Evolutionary conservation across 2,888 invertebrate genomes (phyloP), one percentile per base, ranked within the genome.

Genomic region (Hedya salicella): DNA sequence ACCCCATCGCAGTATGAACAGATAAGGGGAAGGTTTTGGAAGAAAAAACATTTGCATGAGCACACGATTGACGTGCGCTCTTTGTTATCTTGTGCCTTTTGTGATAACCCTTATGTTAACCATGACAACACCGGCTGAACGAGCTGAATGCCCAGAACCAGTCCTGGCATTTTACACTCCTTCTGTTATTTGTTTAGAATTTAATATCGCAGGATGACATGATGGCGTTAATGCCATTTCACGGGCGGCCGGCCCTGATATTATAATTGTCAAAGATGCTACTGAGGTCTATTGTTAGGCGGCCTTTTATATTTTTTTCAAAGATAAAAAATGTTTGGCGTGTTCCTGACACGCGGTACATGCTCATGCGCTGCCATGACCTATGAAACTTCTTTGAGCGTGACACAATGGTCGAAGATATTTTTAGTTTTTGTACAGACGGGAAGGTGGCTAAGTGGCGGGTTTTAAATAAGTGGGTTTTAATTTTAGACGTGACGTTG

Each of bases 211-310:
- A 72, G 68, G 73, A 73, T 70, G 70, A 49, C 48, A 64, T 40
- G 40, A 40, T 70, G 73, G 74, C 77, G 78, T 79, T 86, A 86
- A 87, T 82, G 79, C 70, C 80, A 72, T 82, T 82, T 68, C 62
- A 69, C 70, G 72, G 74, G 69, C 74, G 73, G 72, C 70, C 74
- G 76, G 74, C 82, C 75, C 76, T 79, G 86, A 89, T 88, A 91
- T 91, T 91, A 92, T 91, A 91, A 91, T 92, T 92, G 91, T 92
- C 91, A 91, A 92, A 92, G 92, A 92, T 91, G 92, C 92, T 92
- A 92, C 92, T 87, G 89, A 88, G 83, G 83, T 76, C 78, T 81
- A 89, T 92, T 92, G 91, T 92, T 86, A 82, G 78, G 80, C 84
- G 87, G 86, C 81, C 91, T 89, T 92, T 91, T 89, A 91, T 89